These are phyloP conservation scores for Choreutis nemorana DNA, from an alignment of 2,888 invertebrate species.

Conservation along the genomic window DNA sequence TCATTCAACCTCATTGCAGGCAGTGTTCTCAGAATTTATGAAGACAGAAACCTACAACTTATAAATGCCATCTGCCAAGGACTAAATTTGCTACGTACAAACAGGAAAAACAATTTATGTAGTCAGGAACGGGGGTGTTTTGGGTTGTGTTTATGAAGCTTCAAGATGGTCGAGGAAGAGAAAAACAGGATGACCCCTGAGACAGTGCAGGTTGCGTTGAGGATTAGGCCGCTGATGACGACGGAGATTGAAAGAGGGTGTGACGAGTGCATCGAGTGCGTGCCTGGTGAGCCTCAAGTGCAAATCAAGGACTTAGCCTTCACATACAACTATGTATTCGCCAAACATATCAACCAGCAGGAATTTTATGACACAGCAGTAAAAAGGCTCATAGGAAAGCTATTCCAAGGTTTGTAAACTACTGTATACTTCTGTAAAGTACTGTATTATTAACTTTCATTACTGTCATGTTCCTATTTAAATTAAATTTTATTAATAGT, in stretches of 20 bases:
- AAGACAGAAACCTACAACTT: too few relatives aligned
- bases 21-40: too few relatives aligned
- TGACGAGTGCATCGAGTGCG: slow-evolving; percentile 73
- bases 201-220: slow-evolving; percentile 80
- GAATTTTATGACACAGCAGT: slow-evolving; percentile 79
- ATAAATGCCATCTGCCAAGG: too few relatives aligned
- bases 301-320: slow-evolving; percentile 77
- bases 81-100: too few relatives aligned
- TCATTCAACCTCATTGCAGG: too few relatives aligned
- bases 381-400: slow-evolving; percentile 71
- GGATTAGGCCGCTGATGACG: slow-evolving; percentile 81
- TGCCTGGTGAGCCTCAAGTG: slow-evolving; percentile 73
- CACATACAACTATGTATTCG: slow-evolving; percentile 86
- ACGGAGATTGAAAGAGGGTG: slow-evolving; percentile 80
- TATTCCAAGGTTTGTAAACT: slow-evolving; percentile 74
- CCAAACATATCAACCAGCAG: slow-evolving; percentile 72
- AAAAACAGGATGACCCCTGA: slow-evolving; percentile 38
- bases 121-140: too few relatives aligned
- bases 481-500: neutral
- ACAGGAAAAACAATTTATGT: too few relatives aligned
- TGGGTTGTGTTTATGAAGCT: too few relatives aligned
- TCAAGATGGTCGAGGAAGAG: slow-evolving; percentile 45
- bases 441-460: slow-evolving; percentile 2
- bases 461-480: slow-evolving; percentile 1
- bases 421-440: neutral